Conservation (phyloP, 2,797 vertebrate genomes). For the Kryptopterus vitreolus region DNA sequence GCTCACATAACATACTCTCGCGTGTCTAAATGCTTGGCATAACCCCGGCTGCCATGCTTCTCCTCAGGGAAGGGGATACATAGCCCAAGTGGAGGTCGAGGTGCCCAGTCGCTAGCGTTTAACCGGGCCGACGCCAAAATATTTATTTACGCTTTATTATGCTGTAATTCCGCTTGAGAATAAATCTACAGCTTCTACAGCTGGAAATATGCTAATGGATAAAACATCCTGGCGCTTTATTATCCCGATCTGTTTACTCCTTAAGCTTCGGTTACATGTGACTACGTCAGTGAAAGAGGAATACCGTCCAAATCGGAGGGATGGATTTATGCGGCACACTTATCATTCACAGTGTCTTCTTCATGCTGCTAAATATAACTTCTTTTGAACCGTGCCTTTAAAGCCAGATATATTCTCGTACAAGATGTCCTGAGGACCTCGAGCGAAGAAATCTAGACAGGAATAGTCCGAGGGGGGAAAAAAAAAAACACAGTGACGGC, state of each 20-base stretch:
- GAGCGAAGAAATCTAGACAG: conserved; percentile 1
- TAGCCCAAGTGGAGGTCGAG: conserved; percentile 14
- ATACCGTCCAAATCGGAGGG: conserved; percentile 29
- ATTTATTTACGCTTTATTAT: background rate
- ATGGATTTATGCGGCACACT: conserved; percentile 42
- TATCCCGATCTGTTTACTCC: conserved; percentile 39
- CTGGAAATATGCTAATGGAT: conserved; percentile 1
- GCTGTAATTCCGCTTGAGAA: background rate
- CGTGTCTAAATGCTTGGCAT: conserved; percentile 45
- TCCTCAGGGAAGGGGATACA: conserved; percentile 38
- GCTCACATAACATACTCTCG: conserved; percentile 48
- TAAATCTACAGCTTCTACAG: background rate
- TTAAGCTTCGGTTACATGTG: conserved; percentile 32
- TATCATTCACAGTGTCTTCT: conserved; percentile 49
- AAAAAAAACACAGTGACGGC: background rate
- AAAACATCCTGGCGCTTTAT: conserved; percentile 16
- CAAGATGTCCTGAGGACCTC: conserved; percentile 41
- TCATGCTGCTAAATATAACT: conserved; percentile 49
- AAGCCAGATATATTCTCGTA: conserved; percentile 44
- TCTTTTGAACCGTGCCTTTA: conserved; percentile 35
- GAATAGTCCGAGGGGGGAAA: background rate
- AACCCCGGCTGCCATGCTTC: conserved; percentile 31
- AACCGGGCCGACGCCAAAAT: background rate
- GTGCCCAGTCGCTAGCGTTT: conserved; percentile 16
- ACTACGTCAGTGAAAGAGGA: conserved; percentile 46